Evolutionary conservation across 2,113 vertebrate species (phyloP), one percentile per base, ranked within the genome.

Genomic region (Prochilodus magdalenae): DNA sequence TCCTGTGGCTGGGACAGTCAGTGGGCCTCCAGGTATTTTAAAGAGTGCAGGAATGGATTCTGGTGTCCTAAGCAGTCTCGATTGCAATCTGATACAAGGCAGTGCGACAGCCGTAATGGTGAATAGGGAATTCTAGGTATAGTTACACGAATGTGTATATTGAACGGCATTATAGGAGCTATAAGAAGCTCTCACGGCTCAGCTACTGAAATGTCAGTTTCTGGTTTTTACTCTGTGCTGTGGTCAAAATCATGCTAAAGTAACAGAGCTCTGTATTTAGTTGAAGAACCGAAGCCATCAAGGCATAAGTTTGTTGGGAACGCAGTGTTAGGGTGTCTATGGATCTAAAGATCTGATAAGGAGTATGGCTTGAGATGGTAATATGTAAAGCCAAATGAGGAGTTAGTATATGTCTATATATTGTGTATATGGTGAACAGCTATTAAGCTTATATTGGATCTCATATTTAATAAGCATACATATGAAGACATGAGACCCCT

Each of bases 401-500:
- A 44, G 8, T 10, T 7, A 44, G 40, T 27, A 63, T 63, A 27
- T 18, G 16, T 65, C 14, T 13, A n/a, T n/a, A n/a, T n/a, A n/a
- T n/a, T 30, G 27, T 6, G 30, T 65, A 30, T 47, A 18, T 24
- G 11, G 33, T 70, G 67, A 24, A n/a, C 59, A 26, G 59, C n/a
- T 62, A 20, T 49, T 44, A 44, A 65, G 59, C 26, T 13, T 73
- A 30, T 36, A 36, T 53, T 63, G 10, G 5, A 63, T 14, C 55
- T 80, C 40, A 6, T 16, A 26, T n/a, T 69, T 80, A 29, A 47
- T 63, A 62, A 75, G 60, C 49, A 57, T 73, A 49, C 55, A 73
- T 62, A 53, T 29, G 27, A 0, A 26, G 5, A 44, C 40, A 44
- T 44, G 40, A 44, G 5, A 44, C 40, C 11, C 40, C 40, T 10